Base-by-base conservation (phyloP, 2,888 invertebrate species). In the Tortrix viridana region DNA sequence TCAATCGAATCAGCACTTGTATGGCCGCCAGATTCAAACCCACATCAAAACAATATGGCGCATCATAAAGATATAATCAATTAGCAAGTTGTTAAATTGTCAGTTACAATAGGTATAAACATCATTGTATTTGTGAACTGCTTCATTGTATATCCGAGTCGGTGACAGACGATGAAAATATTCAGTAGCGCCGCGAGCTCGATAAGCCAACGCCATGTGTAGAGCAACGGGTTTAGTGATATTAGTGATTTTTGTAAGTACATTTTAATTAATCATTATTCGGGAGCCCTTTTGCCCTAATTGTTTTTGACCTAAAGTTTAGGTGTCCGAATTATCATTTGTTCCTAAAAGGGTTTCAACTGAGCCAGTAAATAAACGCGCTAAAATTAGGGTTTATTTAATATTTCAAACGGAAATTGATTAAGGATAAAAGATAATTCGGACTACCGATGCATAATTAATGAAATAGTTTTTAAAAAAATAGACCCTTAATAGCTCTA, bases 141-240 rank as follows among this genome's bases (percentile, higher is more conserved):
- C 37, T 37, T 3, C 37, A 20, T 37, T n/a, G 37, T 50, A n/a
- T n/a, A 4, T n/a, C n/a, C 19, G 19, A n/a, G 19, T 7, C 14
- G 5, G 19, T 20, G 50, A 3, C 2, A 20, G 37, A 5, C 16
- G 12, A 12, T 75, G 77, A 63, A 69, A 56, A 69, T 65, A 46
- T 52, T 57, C 32, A 32, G 48, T 69, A 81, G 74, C 81, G 20
- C 65, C 32, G 52, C 22, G 58, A 38, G 69, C 66, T 41, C 5
- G 18, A 56, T 26, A 50, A 60, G 59, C 68, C 68, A 69, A 68
- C 67, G 68, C 66, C 69, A 85, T 85, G 85, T 74, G 62, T 14
- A 75, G 9, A 16, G 72, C 32, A 43, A 71, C 48, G 26, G 74
- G 54, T 76, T 75, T 66, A 75, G 80, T 82, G 65, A 6, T 19